Base-by-base conservation (phyloP, 2,888 invertebrate genomes). In the Parthenolecanium corni region DNA sequence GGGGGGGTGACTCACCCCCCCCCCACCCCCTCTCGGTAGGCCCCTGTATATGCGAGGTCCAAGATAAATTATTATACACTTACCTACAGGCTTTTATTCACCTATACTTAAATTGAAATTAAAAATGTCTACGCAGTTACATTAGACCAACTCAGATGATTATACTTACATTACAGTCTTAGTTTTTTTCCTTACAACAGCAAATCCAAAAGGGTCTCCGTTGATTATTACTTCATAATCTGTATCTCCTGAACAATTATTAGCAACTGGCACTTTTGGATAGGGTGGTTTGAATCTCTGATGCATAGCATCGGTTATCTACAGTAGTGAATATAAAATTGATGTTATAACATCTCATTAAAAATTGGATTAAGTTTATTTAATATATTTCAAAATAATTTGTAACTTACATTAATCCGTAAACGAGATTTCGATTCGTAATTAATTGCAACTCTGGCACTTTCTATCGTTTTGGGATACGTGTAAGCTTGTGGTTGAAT, bases 381-480 rank as follows among this genome's bases (percentile, higher is more conserved):
- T 78, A 80, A 70, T 76, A 79, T 23, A 83, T 77, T 70, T 82
- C 79, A 70, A 86, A 52, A 23, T 21, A 31, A 31, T 6, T 31
- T 9, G 31, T 31, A 31, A 9, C 31, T 9, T 31, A 84, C 86
- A 79, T 85, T 86, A 52, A 87, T 75, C 68, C 81, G 80, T 54
- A 86, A 71, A 56, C 80, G 77, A 64, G 78, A 76, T 66, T 82
- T 79, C 1, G 81, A 80, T 68, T 85, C 75, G 70, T 78, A 80
- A 70, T 76, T 79, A 21, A 83, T 77, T 70, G 82, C 79, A 70
- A 86, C 76, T 67, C 79, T 75, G 1, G 82, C 73, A 2, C 78
- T 66, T 46, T 77, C 73, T 42, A 85, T 76, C 74, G 86, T 85
- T 12, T 77, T 76, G 2, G 83, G 82, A 71, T 85, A 87, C 0